A percentile compares a stretch with the other conserved stretches of the same genome.
Conservation (phyloP, 2,888 invertebrate species). For the Sycophila texana region DNA sequence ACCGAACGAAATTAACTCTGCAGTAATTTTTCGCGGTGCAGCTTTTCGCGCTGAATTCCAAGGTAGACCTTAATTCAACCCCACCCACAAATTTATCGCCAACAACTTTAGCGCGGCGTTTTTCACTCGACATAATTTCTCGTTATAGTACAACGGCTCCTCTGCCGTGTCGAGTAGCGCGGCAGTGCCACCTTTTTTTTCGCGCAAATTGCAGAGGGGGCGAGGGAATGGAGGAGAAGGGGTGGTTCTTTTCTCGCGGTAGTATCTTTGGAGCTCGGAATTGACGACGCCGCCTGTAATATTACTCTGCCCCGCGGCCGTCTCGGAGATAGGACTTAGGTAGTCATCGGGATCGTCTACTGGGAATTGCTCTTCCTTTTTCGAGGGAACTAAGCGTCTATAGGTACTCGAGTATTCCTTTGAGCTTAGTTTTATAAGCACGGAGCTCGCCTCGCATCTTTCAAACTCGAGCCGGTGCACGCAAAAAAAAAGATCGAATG, state of each 20-base stretch:
- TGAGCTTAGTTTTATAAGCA: slow-evolving; percentile 5
- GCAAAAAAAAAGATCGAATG: neutral
- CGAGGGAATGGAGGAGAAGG: neutral
- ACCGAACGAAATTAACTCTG: no score
- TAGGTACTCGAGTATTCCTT: neutral
- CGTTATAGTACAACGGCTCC: neutral
- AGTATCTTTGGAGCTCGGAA: neutral
- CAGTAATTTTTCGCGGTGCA: no score
- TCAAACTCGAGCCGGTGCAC: neutral
- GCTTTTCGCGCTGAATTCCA: neutral
- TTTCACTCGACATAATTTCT: neutral
- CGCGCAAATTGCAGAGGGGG: no score
- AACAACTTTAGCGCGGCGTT: neutral
- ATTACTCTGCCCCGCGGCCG: neutral
- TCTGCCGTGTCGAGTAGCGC: neutral
- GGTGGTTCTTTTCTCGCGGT: neutral
- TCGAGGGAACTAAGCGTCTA: neutral
- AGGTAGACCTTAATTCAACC: neutral
- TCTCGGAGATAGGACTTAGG: neutral
- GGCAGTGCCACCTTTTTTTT: neutral
- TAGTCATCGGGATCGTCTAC: neutral
- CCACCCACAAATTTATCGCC: neutral
- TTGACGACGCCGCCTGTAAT: neutral
- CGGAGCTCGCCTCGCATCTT: neutral
- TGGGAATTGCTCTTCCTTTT: slow-evolving; percentile 10